Evolutionary conservation across 2,113 vertebrate species (phyloP), one percentile per base, ranked within the genome.

Genomic region (Gambusia holbrooki): DNA sequence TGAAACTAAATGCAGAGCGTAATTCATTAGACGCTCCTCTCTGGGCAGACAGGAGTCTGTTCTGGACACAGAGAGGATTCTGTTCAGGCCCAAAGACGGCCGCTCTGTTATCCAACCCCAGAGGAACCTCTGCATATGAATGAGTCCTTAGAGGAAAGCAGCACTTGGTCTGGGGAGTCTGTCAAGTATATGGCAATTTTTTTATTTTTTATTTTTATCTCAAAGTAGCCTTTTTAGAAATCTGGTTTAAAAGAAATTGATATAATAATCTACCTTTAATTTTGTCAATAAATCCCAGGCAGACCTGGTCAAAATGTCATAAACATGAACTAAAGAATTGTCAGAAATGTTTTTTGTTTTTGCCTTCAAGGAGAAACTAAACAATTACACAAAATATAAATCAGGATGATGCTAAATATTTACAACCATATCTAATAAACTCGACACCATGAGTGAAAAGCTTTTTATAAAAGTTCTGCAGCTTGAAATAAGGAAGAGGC

Each of bases 61-160:
- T 48, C 45, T 17, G 17, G 45, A 19, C 58, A 80, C 83, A 81
- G 66, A 30, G 66, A 72, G 70, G 0, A 54, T 76, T 74, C 72
- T 87, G 80, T 91, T 82, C 75, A 13, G 35, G 51, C 77, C 62
- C 62, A 82, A 82, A 77, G 87, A 88, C 73, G 61, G 74, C 63
- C 61, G 72, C 51, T 12, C 76, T 81, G 28, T 77, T 42, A 62
- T 71, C 65, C 80, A 45, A 29, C 25, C 68, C 45, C 85, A 80
- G 78, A 19, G 14, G 45, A 76, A 51, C 32, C 62, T 80, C 61
- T 85, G 85, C 75, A 76, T 89, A 65, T 68, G 35, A 85, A 87
- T 89, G 76, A 64, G 69, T 19, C 13, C 77, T 35, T 29, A 33
- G 70, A 73, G 42, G 10, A 13, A 63, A 25, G 19, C 9, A 37